Evolutionary conservation across 2,113 vertebrate genomes (phyloP).

Genomic region (Aix galericulata): DNA sequence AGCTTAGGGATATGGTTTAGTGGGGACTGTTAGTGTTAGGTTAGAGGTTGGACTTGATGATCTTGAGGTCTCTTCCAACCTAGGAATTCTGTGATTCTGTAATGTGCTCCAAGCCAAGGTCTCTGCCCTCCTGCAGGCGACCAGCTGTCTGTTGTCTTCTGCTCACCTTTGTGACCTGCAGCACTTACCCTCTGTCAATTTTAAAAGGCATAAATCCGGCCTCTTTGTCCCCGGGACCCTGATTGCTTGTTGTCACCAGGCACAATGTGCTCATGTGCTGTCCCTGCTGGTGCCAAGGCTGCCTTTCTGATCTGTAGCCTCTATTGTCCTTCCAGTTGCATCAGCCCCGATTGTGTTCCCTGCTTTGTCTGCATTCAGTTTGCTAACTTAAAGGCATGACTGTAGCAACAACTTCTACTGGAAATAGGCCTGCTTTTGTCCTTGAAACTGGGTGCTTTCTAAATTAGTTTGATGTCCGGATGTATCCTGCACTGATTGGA

Average conservation of each 20-base stretch:
- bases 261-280: slow-evolving; percentile 43
- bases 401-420: slow-evolving; percentile 3
- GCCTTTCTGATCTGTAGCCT: slow-evolving; percentile 48
- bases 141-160: slow-evolving; percentile 6
- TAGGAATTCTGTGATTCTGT: no score
- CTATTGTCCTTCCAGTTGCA: slow-evolving; percentile 54
- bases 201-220: slow-evolving; percentile 41
- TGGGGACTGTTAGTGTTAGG: no score
- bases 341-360: slow-evolving; percentile 11
- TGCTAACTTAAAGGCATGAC: background rate
- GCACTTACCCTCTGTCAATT: background rate
- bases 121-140: background rate
- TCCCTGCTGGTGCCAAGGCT: slow-evolving; percentile 42
- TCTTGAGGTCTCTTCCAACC: no score
- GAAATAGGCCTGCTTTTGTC: slow-evolving; percentile 5
- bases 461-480: background rate
- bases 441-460: background rate
- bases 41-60: no score
- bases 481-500: background rate
- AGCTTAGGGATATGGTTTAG: no score
- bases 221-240: slow-evolving; percentile 41
- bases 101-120: background rate
- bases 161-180: slow-evolving; percentile 30
- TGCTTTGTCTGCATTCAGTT: background rate
- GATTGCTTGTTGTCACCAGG: slow-evolving; percentile 54